phyloP scores from a whole-genome alignment of 2,797 vertebrate genomes.

The Ptychobarbus kaznakovi region DNA sequence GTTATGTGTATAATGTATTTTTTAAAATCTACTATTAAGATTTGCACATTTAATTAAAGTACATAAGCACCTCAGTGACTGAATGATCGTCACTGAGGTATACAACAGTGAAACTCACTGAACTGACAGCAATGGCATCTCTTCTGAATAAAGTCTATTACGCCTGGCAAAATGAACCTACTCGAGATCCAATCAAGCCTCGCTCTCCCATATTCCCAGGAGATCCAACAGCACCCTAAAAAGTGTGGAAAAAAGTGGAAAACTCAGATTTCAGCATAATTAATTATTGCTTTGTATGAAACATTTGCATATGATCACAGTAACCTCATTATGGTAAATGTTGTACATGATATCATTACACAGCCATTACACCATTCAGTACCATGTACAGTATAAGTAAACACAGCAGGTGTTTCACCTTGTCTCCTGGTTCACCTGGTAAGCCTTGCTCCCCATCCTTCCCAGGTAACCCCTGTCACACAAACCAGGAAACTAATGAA shows the following conservation, averaged over 20 bases:
- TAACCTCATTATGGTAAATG: neutral
- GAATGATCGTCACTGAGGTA: neutral
- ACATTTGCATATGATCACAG: neutral
- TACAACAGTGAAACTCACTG: neutral
- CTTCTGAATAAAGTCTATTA: conserved; percentile 9
- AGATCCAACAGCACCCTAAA: conserved; percentile 72
- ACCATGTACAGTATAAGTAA: neutral
- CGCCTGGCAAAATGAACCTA: conserved; percentile 58
- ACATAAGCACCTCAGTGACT: neutral
- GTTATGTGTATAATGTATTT: neutral
- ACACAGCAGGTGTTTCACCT: conserved; percentile 63
- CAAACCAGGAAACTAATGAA: conserved; percentile 40
- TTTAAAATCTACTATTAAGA: neutral
- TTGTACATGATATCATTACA: neutral
- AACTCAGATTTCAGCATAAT: neutral
- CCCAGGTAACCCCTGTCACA: conserved; percentile 73
- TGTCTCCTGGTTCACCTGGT: conserved; percentile 75
- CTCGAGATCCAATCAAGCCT: conserved; percentile 76
- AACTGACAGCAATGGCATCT: neutral
- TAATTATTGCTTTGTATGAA: neutral
- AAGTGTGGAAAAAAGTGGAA: conserved; percentile 37
- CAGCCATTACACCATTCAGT: neutral
- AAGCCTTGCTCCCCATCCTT: conserved; percentile 71
- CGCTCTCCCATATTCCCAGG: conserved; percentile 73
- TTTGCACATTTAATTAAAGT: neutral